Evolutionary conservation across 1,140 invertebrate species (phyloP).

Genomic region (Dendrolimus punctatus): DNA sequence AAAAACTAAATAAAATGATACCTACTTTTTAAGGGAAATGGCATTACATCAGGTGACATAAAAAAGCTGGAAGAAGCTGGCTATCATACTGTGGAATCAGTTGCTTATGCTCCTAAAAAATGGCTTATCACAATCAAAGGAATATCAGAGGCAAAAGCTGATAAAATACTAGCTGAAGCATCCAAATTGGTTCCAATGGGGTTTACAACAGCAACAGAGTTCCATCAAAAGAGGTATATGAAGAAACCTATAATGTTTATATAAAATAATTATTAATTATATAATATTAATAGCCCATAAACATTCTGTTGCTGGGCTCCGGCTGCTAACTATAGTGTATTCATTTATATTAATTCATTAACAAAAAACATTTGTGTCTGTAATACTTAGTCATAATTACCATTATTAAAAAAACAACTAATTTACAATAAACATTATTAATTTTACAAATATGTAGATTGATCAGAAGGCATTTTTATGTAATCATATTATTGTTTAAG

Average conservation of each 20-base stretch:
- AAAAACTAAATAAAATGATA: background rate
- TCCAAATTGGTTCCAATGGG: conserved; percentile 96
- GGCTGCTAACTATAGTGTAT: no score
- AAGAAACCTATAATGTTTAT: conserved; percentile 4
- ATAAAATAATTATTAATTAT: background rate
- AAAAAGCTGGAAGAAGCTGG: conserved; percentile 96
- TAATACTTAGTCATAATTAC: no score
- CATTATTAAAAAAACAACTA: no score
- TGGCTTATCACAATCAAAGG: conserved; percentile 93
- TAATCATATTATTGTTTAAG: no score
- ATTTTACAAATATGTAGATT: no score
- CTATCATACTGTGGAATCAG: conserved; percentile 94
- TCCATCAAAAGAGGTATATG: conserved; percentile 88
- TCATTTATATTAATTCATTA: no score
- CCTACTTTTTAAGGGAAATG: conserved; percentile 77
- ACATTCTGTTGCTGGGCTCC: no score
- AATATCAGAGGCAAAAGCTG: conserved; percentile 97
- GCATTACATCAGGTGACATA: conserved; percentile 91
- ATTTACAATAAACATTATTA: no score
- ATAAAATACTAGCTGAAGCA: conserved; percentile 94
- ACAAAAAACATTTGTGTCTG: no score
- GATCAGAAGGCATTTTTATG: no score
- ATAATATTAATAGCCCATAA: no score
- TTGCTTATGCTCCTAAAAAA: conserved; percentile 96
- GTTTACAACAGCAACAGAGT: conserved; percentile 97